Evolutionary conservation across 2,797 vertebrate species (phyloP), one percentile per base, ranked within the genome.

Genomic region (Cirrhinus molitorella): DNA sequence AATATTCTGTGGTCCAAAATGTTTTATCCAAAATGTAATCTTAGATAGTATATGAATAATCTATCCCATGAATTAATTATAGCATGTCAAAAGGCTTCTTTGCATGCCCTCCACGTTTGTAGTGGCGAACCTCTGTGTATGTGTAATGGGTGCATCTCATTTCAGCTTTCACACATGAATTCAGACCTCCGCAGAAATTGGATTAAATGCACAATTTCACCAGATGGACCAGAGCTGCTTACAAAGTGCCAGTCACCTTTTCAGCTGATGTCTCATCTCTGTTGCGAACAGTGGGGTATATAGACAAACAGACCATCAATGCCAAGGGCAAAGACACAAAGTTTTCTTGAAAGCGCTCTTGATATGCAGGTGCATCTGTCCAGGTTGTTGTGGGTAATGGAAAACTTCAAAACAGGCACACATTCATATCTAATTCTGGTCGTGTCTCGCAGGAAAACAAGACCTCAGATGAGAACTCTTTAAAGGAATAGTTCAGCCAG

Each of bases 131-230:
- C 80, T 78, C 85, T 3, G 75, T 25, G 40, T 65, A 25, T 80
- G 65, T 40, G 63, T 67, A 55, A 79, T 80, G 34, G 34, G 78
- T 80, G 79, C 79, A 80, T 80, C 68, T 81, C 86, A 89, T 89
- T 90, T 88, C 31, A 43, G 67, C 85, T 85, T 89, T 89, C 89
- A 90, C 91, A 90, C 91, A 86, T 89, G 82, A 89, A 88, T 89
- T 89, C 89, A 91, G 86, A 70, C 84, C 85, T 85, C 74, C 57
- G 28, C 85, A 74, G 86, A 91, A 92, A 93, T 92, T 88, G 80
- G 91, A 93, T 93, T 90, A 93, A 92, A 91, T 86, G 86, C 88
- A 86, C 88, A 91, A 91, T 92, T 92, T 92, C 83, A 91, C 87
- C 40, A 51, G 59, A 87, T 84, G 87, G 34, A 65, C 43, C 45